Conservation (phyloP, 1,140 invertebrate genomes). For the Sitodiplosis mosellana region DNA sequence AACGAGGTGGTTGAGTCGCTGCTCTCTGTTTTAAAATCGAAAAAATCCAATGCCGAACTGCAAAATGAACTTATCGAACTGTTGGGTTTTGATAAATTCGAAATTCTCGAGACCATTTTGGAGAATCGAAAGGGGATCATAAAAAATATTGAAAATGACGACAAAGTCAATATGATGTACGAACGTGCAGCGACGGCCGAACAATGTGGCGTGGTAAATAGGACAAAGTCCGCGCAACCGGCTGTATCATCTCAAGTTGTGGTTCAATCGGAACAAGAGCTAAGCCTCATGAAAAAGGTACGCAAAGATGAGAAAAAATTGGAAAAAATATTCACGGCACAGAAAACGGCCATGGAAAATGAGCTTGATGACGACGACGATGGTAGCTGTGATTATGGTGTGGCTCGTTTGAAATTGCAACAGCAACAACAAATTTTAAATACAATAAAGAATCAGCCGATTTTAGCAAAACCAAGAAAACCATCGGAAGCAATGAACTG, state of each 20-base stretch:
- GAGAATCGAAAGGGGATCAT: constrained; percentile 44
- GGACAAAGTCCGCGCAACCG: constrained; percentile 10
- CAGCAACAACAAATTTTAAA: constrained; percentile 27
- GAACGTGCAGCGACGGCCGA: background rate
- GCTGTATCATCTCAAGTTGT: constrained; percentile 33
- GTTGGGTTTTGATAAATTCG: constrained; percentile 71
- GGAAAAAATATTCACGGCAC: constrained; percentile 34
- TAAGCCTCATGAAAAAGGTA: constrained; percentile 56
- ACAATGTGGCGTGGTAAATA: constrained; percentile 5
- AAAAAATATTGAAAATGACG: constrained; percentile 24
- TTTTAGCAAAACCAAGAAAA: constrained; percentile 19
- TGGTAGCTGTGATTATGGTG: constrained; percentile 29
- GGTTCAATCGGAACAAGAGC: constrained; percentile 71
- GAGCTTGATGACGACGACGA: constrained; percentile 26
- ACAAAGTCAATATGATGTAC: constrained; percentile 9
- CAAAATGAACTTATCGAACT: constrained; percentile 80
- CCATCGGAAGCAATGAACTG: constrained; percentile 1
- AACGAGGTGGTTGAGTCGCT: constrained; percentile 40
- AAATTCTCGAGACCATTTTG: constrained; percentile 62
- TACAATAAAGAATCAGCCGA: constrained; percentile 21
- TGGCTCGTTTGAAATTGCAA: constrained; percentile 24
- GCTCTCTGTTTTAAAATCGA: constrained; percentile 38
- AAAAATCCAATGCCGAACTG: constrained; percentile 47
- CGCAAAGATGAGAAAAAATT: constrained; percentile 77
- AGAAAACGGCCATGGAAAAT: constrained; percentile 22